Base-by-base conservation (phyloP, 2,113 vertebrate species). In the Oncorhynchus tshawytscha region DNA sequence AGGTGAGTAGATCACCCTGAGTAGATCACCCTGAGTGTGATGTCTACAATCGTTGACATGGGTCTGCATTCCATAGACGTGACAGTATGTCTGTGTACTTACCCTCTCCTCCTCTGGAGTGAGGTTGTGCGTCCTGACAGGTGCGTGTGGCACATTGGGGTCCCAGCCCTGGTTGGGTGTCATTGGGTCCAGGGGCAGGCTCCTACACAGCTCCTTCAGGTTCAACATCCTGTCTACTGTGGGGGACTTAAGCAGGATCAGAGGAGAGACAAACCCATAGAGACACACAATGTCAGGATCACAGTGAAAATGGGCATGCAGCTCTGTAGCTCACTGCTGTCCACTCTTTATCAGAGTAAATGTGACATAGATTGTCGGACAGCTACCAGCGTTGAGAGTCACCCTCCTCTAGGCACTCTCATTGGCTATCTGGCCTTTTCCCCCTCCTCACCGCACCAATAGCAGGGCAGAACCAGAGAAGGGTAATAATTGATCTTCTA, bases 21-120 rank as follows among this genome's bases (percentile, higher is more conserved):
- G 27, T 27, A 27, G 27, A 27, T 27, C 27, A 27, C 54, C 13
- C 54, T 1, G 16, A 57, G 54, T 15, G 18, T 6, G 13, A 57
- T 4, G 13, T 20, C 18, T 18, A 15, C 6, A 13, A 2, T 18
- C 39, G 39, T 45, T 45, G 39, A 45, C 39, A 45, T 9, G 31
- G 8, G 8, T 45, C 39, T 45, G 39, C 39, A 45, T 45, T 45
- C 5, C 39, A 45, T 8, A 45, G 39, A 9, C 0, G 39, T 45
- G 39, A 49, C 18, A 24, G 34, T 4, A 45, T 66, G 64, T 15
- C 20, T 2, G 39, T 67, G 18, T 34, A 81, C 93, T 94, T 92
- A 99, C 98, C 94, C 96, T 93, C 82, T 97, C 90, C 71, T 99
- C 96, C 45, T 87, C 81, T 2, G 88, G 76, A 4, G 93, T 95